phyloP scores from a whole-genome alignment of 2,797 vertebrate genomes.

The Lithobates sylvaticus region DNA sequence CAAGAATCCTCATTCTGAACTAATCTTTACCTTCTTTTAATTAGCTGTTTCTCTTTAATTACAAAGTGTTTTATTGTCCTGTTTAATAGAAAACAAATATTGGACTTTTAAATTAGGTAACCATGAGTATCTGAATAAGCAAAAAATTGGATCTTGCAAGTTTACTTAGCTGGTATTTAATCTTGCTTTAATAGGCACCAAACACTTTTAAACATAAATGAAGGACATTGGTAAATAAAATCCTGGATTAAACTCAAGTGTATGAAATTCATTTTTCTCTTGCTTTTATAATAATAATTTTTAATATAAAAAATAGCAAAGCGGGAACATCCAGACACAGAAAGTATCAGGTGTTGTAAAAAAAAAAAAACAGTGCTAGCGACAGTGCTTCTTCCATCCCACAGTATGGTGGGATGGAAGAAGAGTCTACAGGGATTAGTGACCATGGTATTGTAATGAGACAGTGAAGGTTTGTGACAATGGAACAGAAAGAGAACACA shows the following conservation, averaged over 20 bases:
- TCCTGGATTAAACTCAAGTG: neutral
- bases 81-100: conserved; percentile 32
- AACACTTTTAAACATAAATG: conserved; percentile 30
- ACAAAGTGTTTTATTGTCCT: neutral
- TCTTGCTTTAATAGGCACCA: conserved; percentile 26
- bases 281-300: too few species aligned
- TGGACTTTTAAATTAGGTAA: conserved; percentile 38
- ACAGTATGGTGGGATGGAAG: too few species aligned
- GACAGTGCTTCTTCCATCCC: too few species aligned
- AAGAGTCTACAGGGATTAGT: too few species aligned
- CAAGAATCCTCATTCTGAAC: neutral
- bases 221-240: conserved; percentile 26
- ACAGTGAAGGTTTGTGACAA: too few species aligned
- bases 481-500: too few species aligned
- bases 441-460: too few species aligned
- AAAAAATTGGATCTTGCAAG: conserved; percentile 22
- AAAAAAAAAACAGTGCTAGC: too few species aligned
- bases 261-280: too few species aligned
- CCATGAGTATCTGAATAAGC: neutral
- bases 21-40: conserved; percentile 4
- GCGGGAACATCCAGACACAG: too few species aligned
- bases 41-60: conserved; percentile 24
- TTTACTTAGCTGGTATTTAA: conserved; percentile 27
- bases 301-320: too few species aligned
- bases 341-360: too few species aligned